phyloP scores from a whole-genome alignment of 2,113 vertebrate species.

The Sigmodon hispidus region DNA sequence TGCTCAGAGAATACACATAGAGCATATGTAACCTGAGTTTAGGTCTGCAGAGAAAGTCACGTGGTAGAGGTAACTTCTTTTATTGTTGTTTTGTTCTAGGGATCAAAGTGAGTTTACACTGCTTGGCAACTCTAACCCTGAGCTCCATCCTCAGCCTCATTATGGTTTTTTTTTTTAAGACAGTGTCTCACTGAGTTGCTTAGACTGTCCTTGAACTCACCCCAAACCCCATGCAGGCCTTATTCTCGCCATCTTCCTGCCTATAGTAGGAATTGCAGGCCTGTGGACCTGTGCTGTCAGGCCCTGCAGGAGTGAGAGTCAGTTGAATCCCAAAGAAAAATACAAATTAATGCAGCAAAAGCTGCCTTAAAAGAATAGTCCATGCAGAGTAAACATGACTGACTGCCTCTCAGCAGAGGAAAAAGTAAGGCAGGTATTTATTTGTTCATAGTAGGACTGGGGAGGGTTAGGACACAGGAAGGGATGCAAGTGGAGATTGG shows the following conservation, averaged over 20 bases:
- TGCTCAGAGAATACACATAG: neutral
- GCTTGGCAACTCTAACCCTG: neutral
- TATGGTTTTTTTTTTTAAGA: neutral
- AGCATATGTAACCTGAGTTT: neutral
- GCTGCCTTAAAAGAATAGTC: neutral
- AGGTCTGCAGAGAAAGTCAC: neutral
- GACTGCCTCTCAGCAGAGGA: neutral
- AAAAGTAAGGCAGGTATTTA: neutral
- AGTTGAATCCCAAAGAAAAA: neutral
- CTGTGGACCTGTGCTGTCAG: neutral
- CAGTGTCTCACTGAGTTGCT: neutral
- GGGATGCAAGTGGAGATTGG: neutral
- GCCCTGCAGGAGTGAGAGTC: neutral
- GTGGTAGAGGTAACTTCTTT: neutral
- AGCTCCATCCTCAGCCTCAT: neutral
- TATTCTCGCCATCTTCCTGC: neutral
- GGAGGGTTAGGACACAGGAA: neutral
- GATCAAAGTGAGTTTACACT: neutral
- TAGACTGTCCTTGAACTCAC: neutral
- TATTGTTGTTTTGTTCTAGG: neutral
- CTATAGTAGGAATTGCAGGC: neutral
- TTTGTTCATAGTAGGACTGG: neutral
- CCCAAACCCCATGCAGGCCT: no score
- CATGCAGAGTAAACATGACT: neutral
- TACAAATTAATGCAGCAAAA: neutral